Percentiles rank a stretch among this genome's conserved stretches.
phyloP scores from a whole-genome alignment of 1,140 invertebrate species.

The Nephila pilipes region DNA sequence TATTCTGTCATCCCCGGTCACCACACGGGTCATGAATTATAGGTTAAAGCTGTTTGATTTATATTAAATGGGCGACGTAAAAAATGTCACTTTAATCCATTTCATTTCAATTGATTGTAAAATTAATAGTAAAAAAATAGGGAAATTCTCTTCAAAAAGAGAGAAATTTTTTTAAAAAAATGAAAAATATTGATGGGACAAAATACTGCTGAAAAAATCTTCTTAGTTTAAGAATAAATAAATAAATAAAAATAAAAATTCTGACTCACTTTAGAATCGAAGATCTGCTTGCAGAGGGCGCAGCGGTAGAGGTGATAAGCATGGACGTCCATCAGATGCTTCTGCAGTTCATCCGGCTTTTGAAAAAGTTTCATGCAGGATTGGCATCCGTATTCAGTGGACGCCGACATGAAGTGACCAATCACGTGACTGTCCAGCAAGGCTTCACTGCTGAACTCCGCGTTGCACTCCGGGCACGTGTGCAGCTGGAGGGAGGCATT shows the following conservation, averaged over 20 bases:
- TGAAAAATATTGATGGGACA: no score
- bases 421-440: constrained; percentile 89
- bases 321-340: constrained; percentile 91
- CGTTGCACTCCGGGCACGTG: constrained; percentile 89
- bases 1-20: no score
- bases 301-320: constrained; percentile 93
- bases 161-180: no score
- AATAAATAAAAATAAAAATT: not conserved
- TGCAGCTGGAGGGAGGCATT: constrained; percentile 78
- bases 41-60: no score
- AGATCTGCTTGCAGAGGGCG: constrained; percentile 92
- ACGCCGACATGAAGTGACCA: constrained; percentile 89
- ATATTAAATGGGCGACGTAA: no score
- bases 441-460: constrained; percentile 86
- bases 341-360: constrained; percentile 92
- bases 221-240: not conserved
- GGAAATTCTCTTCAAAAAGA: no score
- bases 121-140: no score
- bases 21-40: no score
- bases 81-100: no score
- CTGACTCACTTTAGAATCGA: constrained; percentile 89
- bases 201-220: no score
- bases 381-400: constrained; percentile 91
- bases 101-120: no score
- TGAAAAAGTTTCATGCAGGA: constrained; percentile 91